phyloP scores from a whole-genome alignment of 2,113 vertebrate species.

The Dipodomys merriami region DNA sequence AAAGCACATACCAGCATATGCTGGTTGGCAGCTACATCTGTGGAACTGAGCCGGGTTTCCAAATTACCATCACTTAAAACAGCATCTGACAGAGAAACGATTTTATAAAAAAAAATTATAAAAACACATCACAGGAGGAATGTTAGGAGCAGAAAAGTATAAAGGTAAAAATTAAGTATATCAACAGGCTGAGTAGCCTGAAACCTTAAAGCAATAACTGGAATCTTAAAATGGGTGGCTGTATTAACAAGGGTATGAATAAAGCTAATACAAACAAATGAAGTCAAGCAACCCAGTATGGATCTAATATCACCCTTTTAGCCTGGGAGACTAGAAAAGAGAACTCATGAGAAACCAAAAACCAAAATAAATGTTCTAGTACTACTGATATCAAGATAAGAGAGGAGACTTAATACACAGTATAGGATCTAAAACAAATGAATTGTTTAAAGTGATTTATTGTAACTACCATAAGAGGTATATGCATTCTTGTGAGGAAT shows the following conservation, averaged over 20 bases:
- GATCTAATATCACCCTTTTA: neutral
- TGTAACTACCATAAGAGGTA: too few relatives aligned
- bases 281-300: neutral
- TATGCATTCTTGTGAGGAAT: too few relatives aligned
- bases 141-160: neutral
- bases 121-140: slow-evolving; percentile 23
- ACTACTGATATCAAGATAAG: slow-evolving; percentile 1
- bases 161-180: neutral
- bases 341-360: slow-evolving; percentile 42
- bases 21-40: slow-evolving; percentile 88
- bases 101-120: slow-evolving; percentile 74
- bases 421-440: neutral
- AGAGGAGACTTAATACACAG: neutral
- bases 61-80: slow-evolving; percentile 88
- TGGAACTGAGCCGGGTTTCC: slow-evolving; percentile 86
- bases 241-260: neutral
- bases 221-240: neutral
- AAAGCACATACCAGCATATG: slow-evolving; percentile 92
- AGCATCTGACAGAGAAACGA: slow-evolving; percentile 85
- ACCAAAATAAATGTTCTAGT: neutral
- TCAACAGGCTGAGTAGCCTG: neutral
- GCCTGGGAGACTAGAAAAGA: slow-evolving; percentile 1
- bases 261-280: neutral
- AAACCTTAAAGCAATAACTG: neutral
- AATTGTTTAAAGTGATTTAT: too few relatives aligned